phyloP scores from a whole-genome alignment of 2,113 vertebrate species.

The Galbula dea region DNA sequence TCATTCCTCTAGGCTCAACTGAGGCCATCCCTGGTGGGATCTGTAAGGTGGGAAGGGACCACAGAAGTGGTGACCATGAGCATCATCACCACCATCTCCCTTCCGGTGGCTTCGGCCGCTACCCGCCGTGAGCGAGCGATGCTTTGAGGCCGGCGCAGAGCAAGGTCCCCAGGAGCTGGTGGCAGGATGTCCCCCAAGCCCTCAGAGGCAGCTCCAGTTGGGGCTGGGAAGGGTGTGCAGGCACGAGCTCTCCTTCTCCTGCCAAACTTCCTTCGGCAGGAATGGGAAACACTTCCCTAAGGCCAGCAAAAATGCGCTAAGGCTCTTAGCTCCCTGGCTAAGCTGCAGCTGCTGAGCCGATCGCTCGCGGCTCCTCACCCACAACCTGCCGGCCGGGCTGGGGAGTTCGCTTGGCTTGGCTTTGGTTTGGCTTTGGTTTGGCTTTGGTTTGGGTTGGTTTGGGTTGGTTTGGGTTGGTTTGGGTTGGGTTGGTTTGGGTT shows the following conservation, averaged over 20 bases:
- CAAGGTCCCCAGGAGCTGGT: no score
- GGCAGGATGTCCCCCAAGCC: background rate
- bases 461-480: no score
- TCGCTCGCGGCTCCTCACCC: no score
- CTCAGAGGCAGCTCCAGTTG: background rate
- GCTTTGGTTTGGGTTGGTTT: no score
- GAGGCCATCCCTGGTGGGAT: no score
- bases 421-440: no score
- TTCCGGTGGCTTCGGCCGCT: background rate
- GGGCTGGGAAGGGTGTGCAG: fast-evolving
- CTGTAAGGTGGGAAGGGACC: background rate
- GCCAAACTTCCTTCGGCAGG: background rate
- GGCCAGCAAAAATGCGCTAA: slow-evolving; percentile 40
- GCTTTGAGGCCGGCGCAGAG: background rate
- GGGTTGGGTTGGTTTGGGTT: no score
- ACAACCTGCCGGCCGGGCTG: no score
- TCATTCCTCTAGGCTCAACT: no score
- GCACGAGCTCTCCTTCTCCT: background rate
- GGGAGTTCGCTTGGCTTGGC: no score
- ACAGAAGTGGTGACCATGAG: background rate
- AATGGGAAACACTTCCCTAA: slow-evolving; percentile 34
- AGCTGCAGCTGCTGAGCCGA: background rate
- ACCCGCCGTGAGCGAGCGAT: no score
- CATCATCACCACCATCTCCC: fast-evolving
- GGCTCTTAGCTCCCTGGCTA: slow-evolving; percentile 26